Percentiles rank a stretch among this genome's conserved stretches.
phyloP scores from a whole-genome alignment of 2,888 invertebrate species.

The Myopa testacea region DNA sequence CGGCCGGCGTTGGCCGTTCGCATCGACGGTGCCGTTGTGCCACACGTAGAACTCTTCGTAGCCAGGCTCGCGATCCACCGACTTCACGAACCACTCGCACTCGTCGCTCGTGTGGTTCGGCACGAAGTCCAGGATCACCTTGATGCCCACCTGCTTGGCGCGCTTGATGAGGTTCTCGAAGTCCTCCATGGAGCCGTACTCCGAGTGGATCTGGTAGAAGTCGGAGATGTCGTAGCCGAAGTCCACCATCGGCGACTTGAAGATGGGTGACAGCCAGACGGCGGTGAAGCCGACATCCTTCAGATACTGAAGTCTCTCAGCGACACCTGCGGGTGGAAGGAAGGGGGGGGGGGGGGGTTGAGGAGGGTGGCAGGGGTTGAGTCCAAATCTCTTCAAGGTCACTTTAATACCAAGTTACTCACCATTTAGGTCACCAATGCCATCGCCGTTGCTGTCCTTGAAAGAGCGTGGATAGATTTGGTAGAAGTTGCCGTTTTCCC shows the following conservation, averaged over 20 bases:
- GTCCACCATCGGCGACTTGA: constrained; percentile 74
- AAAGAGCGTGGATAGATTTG: constrained; percentile 90
- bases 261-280: constrained; percentile 78
- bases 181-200: constrained; percentile 78
- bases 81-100: constrained; percentile 81
- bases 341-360: not conserved
- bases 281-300: constrained; percentile 75
- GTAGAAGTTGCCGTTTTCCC: constrained; percentile 84
- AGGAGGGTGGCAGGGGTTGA: no score
- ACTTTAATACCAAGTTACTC: constrained; percentile 40
- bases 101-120: constrained; percentile 79
- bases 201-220: constrained; percentile 74
- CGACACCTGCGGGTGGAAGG: constrained; percentile 34
- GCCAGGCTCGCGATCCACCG: constrained; percentile 71
- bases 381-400: no score
- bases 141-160: constrained; percentile 61
- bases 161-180: constrained; percentile 73
- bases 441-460: constrained; percentile 84
- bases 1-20: constrained; percentile 68
- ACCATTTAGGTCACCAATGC: constrained; percentile 87
- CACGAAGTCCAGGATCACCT: constrained; percentile 73
- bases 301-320: constrained; percentile 72
- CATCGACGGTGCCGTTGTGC: constrained; percentile 69
- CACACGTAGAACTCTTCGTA: constrained; percentile 79
- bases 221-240: constrained; percentile 82